Conservation (phyloP, 2,797 vertebrate species). For the Aphelocoma californica region DNA sequence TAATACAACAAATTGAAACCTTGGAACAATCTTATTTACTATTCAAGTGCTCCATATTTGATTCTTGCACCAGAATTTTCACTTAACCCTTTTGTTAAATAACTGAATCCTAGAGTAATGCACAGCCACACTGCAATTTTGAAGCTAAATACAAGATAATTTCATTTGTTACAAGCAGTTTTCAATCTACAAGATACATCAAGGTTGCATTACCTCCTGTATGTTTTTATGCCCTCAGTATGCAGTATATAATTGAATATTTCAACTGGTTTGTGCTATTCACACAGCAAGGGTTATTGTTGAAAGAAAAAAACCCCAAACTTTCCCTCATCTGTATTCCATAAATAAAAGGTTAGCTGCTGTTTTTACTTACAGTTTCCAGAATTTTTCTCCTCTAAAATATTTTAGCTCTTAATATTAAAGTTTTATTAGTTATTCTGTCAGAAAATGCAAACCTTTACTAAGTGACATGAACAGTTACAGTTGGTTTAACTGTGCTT, state of each 20-base stretch:
- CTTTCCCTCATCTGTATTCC: slow-evolving; percentile 38
- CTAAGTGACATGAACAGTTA: slow-evolving; percentile 61
- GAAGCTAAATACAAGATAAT: not conserved
- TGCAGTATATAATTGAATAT: slow-evolving; percentile 11
- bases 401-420: slow-evolving; percentile 54
- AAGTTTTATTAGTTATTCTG: slow-evolving; percentile 64
- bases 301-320: not conserved
- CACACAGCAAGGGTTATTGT: slow-evolving; percentile 4
- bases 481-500: slow-evolving; percentile 47
- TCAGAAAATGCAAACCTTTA: slow-evolving; percentile 69
- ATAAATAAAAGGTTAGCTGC: slow-evolving; percentile 58
- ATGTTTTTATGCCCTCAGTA: not conserved
- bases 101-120: not conserved
- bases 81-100: slow-evolving; percentile 16
- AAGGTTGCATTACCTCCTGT: not conserved
- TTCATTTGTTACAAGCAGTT: not conserved
- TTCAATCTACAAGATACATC: not conserved
- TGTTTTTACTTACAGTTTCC: slow-evolving; percentile 77
- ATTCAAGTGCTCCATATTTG: slow-evolving; percentile 15
- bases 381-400: slow-evolving; percentile 69
- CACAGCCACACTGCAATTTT: not conserved
- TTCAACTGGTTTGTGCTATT: slow-evolving; percentile 21
- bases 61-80: slow-evolving; percentile 30
- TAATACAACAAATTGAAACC: slow-evolving; percentile 67
- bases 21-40: slow-evolving; percentile 23